A percentile compares a stretch with the other conserved stretches of the same genome.
Conservation (phyloP, 2,113 vertebrate species). For the Myiozetetes cayanensis region DNA sequence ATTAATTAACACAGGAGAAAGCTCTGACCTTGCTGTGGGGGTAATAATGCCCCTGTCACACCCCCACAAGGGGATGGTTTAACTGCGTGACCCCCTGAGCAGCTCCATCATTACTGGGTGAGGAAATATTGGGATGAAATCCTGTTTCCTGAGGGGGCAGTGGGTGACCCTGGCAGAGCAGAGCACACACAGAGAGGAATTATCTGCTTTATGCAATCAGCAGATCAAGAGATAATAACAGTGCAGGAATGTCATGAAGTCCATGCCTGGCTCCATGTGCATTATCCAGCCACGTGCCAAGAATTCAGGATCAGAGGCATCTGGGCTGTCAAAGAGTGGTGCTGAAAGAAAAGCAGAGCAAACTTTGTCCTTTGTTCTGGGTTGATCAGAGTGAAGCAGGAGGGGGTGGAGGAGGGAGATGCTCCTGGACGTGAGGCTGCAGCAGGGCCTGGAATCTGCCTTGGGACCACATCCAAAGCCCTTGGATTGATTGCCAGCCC, state of each 20-base stretch:
- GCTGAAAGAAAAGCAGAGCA: constrained; percentile 12
- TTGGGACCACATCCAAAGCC: background rate
- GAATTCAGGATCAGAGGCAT: background rate
- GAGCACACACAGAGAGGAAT: background rate
- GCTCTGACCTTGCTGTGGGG: background rate
- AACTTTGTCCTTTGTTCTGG: background rate
- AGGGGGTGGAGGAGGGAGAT: background rate
- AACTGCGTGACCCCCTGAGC: background rate
- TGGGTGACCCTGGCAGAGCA: background rate
- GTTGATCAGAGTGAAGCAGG: background rate
- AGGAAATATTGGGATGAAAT: background rate
- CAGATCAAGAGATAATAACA: background rate
- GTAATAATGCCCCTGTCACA: background rate
- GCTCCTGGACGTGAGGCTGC: background rate
- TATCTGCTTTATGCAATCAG: background rate
- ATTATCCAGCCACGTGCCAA: background rate
- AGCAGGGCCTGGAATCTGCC: background rate
- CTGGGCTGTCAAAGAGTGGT: background rate
- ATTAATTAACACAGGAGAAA: constrained; percentile 18
- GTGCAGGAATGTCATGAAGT: constrained; percentile 18
- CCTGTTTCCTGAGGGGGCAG: background rate
- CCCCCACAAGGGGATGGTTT: background rate
- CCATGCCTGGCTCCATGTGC: background rate
- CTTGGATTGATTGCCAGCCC: background rate
- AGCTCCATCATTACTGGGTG: background rate